phyloP scores from a whole-genome alignment of 2,113 vertebrate species.

The Varanus salvator region DNA sequence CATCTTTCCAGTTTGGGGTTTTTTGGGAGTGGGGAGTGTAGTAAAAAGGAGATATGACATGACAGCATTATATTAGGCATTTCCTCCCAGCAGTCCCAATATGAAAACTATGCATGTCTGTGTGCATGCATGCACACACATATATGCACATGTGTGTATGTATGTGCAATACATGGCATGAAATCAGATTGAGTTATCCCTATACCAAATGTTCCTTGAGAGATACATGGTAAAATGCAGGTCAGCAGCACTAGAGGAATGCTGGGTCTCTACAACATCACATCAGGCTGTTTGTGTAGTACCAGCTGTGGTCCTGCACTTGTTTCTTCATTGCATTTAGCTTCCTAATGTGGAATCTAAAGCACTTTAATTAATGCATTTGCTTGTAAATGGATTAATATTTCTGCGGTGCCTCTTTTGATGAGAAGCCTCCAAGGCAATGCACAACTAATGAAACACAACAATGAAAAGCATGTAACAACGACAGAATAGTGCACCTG shows the following conservation, averaged over 20 bases:
- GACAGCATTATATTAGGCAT: background rate
- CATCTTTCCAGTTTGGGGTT: no score
- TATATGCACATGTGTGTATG: background rate
- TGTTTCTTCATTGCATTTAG: background rate
- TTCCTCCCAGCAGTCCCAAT: background rate
- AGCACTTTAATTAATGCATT: background rate
- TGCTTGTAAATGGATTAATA: no score
- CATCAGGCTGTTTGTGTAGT: background rate
- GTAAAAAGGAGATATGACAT: background rate
- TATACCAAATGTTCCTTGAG: background rate
- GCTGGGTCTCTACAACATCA: no score
- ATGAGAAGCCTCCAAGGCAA: no score
- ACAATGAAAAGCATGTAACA: no score
- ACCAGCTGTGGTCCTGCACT: background rate
- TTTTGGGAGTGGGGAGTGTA: no score
- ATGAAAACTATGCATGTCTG: background rate
- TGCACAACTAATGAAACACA: no score
- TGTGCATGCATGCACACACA: background rate
- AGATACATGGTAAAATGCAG: background rate
- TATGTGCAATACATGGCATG: background rate
- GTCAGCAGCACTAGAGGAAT: background rate
- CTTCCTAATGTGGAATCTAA: background rate
- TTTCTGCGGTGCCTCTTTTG: no score
- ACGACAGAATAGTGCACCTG: no score
- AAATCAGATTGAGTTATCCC: no score